Evolutionary conservation across 2,888 invertebrate genomes (phyloP), one percentile per base, ranked within the genome.

Genomic region (Galerucella calmariensis): DNA sequence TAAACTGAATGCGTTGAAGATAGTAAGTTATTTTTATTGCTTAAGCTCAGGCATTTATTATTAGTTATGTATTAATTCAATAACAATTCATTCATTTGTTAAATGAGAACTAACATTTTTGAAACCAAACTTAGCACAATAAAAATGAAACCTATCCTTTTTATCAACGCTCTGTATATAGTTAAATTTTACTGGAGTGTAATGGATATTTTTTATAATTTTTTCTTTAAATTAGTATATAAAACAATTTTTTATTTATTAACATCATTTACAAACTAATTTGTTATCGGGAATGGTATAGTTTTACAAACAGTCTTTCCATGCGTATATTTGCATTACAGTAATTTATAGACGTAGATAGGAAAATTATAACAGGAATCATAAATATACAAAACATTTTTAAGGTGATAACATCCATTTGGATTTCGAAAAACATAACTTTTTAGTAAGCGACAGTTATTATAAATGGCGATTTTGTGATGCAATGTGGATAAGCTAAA

Each of bases 181-280:
- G 71, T 74, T 24, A 71, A 74, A 76, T 76, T 74, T 74, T 66
- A 48, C 77, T 73, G 75, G 73, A 75, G 77, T 41, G 16, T 20
- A 44, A 66, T 58, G 73, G 85, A 85, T 84, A 83, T 79, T 81
- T 67, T 85, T 85, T 85, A 85, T 85, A 85, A 86, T 85, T 83
- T 86, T 88, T 84, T 84, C 35, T 84, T 83, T 84, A 84, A 86
- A 84, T 85, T 85, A 85, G 84, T 85, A 87, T 88, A 87, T 86
- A 87, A 87, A 87, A 87, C 87, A 87, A 87, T 86, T 86, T 86
- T 87, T 87, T 87, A 86, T 87, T 87, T 87, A 87, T 87, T 85
- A 87, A 87, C 86, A 86, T 87, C 86, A 86, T 87, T 87, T 87
- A 88, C 87, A 87, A 87, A 87, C 86, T 86, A 85, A 83, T 85